Evolutionary conservation across 2,888 invertebrate genomes (phyloP).

Genomic region (Eledone cirrhosa): DNA sequence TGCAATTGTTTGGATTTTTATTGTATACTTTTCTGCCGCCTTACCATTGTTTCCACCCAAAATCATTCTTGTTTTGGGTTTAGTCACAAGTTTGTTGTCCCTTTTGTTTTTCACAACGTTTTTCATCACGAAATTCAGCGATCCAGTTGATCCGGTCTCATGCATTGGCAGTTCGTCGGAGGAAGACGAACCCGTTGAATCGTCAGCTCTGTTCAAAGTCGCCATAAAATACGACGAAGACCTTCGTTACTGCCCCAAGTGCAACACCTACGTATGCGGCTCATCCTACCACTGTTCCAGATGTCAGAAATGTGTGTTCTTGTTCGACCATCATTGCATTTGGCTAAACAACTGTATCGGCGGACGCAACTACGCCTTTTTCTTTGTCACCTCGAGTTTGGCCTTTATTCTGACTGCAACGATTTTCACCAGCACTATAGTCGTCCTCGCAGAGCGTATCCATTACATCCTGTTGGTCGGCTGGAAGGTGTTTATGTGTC

Average conservation of each 20-base stretch:
- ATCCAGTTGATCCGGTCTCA: not conserved
- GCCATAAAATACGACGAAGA: not conserved
- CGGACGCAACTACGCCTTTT: not conserved
- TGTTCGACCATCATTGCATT: not conserved
- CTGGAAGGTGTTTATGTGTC: not conserved
- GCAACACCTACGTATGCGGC: not conserved
- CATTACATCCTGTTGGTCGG: not conserved
- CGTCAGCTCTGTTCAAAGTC: not conserved
- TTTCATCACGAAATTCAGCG: not conserved
- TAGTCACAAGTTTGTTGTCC: too few relatives aligned
- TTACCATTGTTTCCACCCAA: too few relatives aligned
- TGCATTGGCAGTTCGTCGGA: not conserved
- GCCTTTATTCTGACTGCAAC: not conserved
- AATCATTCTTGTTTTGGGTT: too few relatives aligned
- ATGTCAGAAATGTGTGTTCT: not conserved
- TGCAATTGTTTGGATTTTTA: too few relatives aligned
- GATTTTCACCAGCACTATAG: not conserved
- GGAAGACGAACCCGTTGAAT: not conserved
- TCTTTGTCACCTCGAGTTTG: not conserved
- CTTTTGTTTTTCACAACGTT: too few relatives aligned
- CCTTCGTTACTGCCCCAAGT: not conserved
- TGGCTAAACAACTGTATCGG: conserved; percentile 8
- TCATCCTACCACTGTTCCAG: not conserved
- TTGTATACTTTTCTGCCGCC: too few relatives aligned
- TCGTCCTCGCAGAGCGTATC: not conserved